Evolutionary conservation across 2,113 vertebrate genomes (phyloP).

Genomic region (Gopherus evgoodei): DNA sequence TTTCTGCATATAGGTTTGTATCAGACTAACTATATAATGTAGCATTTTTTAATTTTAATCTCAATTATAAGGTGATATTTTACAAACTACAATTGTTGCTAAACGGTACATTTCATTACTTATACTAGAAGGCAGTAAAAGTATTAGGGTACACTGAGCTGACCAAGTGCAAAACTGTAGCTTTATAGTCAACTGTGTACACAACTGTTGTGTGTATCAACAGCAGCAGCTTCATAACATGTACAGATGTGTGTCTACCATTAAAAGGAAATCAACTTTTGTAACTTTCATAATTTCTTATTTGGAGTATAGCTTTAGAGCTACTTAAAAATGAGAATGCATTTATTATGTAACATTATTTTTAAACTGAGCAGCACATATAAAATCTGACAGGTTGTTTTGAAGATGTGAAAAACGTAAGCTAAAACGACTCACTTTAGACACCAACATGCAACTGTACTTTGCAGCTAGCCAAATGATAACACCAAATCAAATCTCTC

Average conservation of each 20-base stretch:
- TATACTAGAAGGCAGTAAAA: background rate
- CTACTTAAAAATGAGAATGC: background rate
- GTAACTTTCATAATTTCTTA: background rate
- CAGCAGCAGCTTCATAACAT: background rate
- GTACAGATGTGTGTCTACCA: background rate
- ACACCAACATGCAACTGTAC: background rate
- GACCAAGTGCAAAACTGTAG: background rate
- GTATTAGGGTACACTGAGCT: background rate
- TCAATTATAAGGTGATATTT: background rate
- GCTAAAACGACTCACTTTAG: background rate
- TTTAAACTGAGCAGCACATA: background rate
- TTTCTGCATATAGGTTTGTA: background rate
- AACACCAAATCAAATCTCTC: background rate
- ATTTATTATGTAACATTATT: background rate
- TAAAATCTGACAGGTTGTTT: background rate
- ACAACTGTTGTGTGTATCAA: background rate
- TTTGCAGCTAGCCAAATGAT: background rate
- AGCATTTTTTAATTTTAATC: background rate
- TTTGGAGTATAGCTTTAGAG: background rate
- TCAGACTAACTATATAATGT: background rate
- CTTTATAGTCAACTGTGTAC: background rate
- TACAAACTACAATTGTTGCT: background rate
- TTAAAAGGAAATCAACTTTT: background rate
- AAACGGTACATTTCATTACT: background rate
- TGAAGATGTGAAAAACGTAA: background rate